These are phyloP conservation scores for Portevinia maculata DNA, from an alignment of 2,888 invertebrate genomes.

Conservation along the genomic window DNA sequence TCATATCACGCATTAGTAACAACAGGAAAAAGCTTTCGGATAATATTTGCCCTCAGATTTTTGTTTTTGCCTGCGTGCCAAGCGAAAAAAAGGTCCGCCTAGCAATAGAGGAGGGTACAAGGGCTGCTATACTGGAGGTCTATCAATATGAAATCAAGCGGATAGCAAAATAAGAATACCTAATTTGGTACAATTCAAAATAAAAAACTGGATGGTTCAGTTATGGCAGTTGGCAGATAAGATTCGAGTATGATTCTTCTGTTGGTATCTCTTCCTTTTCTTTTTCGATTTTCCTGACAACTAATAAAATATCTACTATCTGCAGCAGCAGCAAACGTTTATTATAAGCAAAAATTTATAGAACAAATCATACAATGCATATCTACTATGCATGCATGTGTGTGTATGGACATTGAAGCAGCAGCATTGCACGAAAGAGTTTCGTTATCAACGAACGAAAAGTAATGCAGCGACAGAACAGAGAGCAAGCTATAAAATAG, in stretches of 20 bases:
- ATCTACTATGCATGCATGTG: background rate
- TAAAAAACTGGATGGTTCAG: slow-evolving; percentile 61
- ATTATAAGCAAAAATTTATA: too few species aligned
- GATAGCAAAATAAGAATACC: slow-evolving; percentile 36
- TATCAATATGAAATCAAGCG: slow-evolving; percentile 37
- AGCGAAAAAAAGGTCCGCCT: slow-evolving; percentile 25
- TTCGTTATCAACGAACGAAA: slow-evolving; percentile 41
- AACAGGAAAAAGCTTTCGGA: slow-evolving; percentile 58
- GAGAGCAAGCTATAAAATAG: too few species aligned
- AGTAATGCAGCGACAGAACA: slow-evolving; percentile 17
- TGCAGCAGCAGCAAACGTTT: background rate
- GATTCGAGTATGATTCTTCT: slow-evolving; percentile 57
- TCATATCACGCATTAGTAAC: slow-evolving; percentile 63
- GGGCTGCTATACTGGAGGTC: background rate
- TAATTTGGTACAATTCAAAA: slow-evolving; percentile 6
- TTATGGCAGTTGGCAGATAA: slow-evolving; percentile 65
- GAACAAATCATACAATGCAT: too few species aligned
- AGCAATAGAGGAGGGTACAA: slow-evolving; percentile 24
- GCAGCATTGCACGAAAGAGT: slow-evolving; percentile 49
- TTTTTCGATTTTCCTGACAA: slow-evolving; percentile 2
- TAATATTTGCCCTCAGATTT: slow-evolving; percentile 19
- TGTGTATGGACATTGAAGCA: background rate
- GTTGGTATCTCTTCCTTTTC: background rate
- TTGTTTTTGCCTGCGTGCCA: slow-evolving; percentile 53
- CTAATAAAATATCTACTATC: background rate